phyloP scores from a whole-genome alignment of 2,113 vertebrate species.

The Gymnorhina tibicen region DNA sequence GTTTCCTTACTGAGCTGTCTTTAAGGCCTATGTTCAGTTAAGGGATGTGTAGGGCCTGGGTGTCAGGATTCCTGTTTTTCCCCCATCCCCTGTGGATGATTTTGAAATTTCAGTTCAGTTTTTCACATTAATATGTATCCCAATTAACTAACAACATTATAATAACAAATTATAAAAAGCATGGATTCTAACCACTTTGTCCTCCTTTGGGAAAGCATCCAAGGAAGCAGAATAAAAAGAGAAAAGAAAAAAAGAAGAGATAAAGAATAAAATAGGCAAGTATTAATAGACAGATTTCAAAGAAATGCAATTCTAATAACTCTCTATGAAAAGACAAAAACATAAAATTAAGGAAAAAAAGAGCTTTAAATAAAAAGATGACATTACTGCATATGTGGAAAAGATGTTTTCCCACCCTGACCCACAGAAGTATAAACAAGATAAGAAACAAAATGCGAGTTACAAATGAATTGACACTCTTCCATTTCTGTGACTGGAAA shows the following conservation, averaged over 20 bases:
- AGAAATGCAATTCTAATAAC: slow-evolving; percentile 52
- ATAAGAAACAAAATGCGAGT: slow-evolving; percentile 1
- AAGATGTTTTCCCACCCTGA: neutral
- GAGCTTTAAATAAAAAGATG: slow-evolving; percentile 5
- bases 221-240: slow-evolving; percentile 87
- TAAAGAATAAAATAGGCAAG: slow-evolving; percentile 69
- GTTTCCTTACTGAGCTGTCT: neutral
- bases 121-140: slow-evolving; percentile 24
- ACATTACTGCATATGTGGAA: neutral
- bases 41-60: neutral
- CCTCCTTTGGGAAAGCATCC: slow-evolving; percentile 98
- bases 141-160: slow-evolving; percentile 61
- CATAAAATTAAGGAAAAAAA: neutral
- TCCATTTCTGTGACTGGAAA: neutral
- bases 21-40: neutral
- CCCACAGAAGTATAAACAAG: neutral
- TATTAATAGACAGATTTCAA: slow-evolving; percentile 60
- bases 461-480: neutral
- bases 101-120: neutral
- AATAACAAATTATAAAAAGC: slow-evolving; percentile 74
- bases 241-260: slow-evolving; percentile 68
- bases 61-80: neutral
- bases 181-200: slow-evolving; percentile 99
- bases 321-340: slow-evolving; percentile 31
- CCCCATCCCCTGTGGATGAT: neutral